phyloP scores from a whole-genome alignment of 2,113 vertebrate genomes.

The Peromyscus maniculatus region DNA sequence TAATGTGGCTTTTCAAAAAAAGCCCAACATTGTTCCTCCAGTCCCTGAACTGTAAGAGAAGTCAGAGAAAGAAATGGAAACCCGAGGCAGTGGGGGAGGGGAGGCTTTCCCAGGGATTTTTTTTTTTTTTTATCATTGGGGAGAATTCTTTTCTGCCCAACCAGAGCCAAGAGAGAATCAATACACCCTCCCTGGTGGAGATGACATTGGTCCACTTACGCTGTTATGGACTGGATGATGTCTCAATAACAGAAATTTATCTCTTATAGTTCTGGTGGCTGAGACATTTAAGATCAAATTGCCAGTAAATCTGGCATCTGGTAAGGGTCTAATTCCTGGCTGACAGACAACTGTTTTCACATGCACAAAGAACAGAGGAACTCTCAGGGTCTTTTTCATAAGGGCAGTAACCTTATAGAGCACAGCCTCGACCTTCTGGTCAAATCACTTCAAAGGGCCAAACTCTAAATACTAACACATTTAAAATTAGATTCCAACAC shows the following conservation, averaged over 20 bases:
- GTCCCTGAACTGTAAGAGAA: neutral
- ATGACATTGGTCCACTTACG: neutral
- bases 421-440: neutral
- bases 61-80: conserved; percentile 33
- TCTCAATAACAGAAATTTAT: neutral
- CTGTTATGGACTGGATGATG: neutral
- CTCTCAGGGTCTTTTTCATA: neutral
- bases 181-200: neutral
- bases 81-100: neutral
- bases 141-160: neutral
- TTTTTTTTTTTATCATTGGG: neutral
- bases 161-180: conserved; percentile 24
- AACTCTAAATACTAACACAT: neutral
- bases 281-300: neutral
- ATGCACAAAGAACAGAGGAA: neutral
- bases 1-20: neutral
- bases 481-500: neutral
- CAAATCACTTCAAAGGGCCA: neutral
- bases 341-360: neutral
- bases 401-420: neutral
- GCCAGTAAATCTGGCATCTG: neutral
- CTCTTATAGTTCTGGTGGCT: neutral
- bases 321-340: neutral
- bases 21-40: neutral
- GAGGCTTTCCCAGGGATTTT: neutral